A percentile compares a stretch with the other conserved stretches of the same genome.
Conservation (phyloP, 2,797 vertebrate species). For the Coracias cyanogaster region DNA sequence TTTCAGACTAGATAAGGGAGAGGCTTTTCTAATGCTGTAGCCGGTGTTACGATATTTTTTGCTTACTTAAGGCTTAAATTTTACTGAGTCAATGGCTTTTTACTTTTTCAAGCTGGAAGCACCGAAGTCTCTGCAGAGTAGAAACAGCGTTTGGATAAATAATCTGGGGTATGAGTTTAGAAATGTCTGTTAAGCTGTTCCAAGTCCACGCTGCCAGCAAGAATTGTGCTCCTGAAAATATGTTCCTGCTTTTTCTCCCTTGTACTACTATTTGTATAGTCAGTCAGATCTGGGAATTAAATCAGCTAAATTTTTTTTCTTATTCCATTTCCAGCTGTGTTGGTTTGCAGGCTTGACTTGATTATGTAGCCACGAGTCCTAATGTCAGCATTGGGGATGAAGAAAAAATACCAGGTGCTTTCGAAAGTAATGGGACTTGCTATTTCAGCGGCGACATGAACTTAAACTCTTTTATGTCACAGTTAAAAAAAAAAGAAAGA, state of each 20-base stretch:
- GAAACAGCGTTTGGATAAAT: not conserved
- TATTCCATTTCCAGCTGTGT: not conserved
- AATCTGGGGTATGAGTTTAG: not conserved
- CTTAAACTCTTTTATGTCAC: not conserved
- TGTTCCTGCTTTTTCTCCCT: not conserved
- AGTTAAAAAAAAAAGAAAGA: accelerated
- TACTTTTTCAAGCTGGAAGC: not conserved
- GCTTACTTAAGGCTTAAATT: not conserved
- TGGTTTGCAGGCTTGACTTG: not conserved
- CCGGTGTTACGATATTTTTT: not conserved
- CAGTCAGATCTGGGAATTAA: slow-evolving; percentile 6
- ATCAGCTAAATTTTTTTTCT: not conserved
- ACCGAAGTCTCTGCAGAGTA: not conserved
- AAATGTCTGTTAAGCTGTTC: not conserved
- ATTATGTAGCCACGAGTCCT: not conserved
- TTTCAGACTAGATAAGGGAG: not conserved
- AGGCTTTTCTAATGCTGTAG: not conserved
- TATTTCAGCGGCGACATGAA: not conserved
- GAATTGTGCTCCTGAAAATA: not conserved
- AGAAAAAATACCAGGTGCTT: not conserved
- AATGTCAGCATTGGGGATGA: not conserved
- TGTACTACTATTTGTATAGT: not conserved
- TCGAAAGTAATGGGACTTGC: not conserved
- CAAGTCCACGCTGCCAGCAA: not conserved
- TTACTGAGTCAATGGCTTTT: not conserved